Conservation (phyloP, 2,888 invertebrate genomes). For the Crossocerus cetratus region DNA sequence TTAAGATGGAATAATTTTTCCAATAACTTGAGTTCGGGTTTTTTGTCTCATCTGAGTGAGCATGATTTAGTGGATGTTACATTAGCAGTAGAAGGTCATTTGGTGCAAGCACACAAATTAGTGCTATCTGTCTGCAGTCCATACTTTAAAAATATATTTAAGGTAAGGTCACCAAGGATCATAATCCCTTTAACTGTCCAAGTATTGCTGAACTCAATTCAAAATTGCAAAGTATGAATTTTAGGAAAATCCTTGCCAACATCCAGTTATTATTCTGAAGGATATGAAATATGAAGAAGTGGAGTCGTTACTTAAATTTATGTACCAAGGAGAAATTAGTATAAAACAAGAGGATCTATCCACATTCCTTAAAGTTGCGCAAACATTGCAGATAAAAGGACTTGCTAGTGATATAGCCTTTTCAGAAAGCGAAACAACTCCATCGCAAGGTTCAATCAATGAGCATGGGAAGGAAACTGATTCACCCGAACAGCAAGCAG, state of each 20-base stretch:
- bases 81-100: slow-evolving; percentile 76
- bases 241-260: slow-evolving; percentile 64
- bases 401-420: slow-evolving; percentile 34
- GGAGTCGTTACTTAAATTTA: slow-evolving; percentile 61
- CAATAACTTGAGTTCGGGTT: slow-evolving; percentile 75
- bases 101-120: slow-evolving; percentile 77
- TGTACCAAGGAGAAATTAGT: slow-evolving; percentile 68
- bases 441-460: slow-evolving; percentile 11
- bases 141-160: slow-evolving; percentile 77
- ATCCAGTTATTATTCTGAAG: slow-evolving; percentile 67
- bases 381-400: slow-evolving; percentile 66
- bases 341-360: slow-evolving; percentile 65
- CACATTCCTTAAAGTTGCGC: slow-evolving; percentile 63
- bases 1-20: slow-evolving; percentile 78
- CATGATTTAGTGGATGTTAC: slow-evolving; percentile 78
- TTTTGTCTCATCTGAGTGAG: slow-evolving; percentile 74
- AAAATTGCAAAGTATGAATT: slow-evolving; percentile 5
- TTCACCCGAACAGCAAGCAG: slow-evolving; percentile 20
- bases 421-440: slow-evolving; percentile 5
- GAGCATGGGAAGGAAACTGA: slow-evolving; percentile 12
- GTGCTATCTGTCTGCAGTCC: slow-evolving; percentile 78
- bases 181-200: no score
- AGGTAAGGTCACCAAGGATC: slow-evolving; percentile 58
- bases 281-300: slow-evolving; percentile 63
- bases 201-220: no score